Evolutionary conservation across 2,113 vertebrate species (phyloP).

Genomic region (Esox niger): DNA sequence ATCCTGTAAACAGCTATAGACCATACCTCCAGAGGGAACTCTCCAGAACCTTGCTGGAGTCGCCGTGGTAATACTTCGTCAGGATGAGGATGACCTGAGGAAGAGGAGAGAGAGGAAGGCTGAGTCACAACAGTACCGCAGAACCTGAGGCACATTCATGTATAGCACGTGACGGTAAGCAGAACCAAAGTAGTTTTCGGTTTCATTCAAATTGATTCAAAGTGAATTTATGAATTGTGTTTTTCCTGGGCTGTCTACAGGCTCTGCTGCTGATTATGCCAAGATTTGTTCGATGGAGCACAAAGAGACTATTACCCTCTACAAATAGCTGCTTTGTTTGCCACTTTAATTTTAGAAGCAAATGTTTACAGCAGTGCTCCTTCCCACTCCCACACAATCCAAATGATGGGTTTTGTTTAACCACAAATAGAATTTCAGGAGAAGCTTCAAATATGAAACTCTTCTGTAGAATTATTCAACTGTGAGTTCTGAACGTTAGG

Average conservation of each 20-base stretch:
- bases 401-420: constrained; percentile 26
- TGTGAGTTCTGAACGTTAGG: neutral
- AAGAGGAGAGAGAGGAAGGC: constrained; percentile 10
- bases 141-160: neutral
- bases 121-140: neutral
- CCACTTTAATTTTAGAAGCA: constrained; percentile 34
- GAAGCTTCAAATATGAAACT: constrained; percentile 9
- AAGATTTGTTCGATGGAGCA: constrained; percentile 28
- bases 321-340: constrained; percentile 46
- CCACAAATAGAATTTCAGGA: neutral
- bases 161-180: neutral
- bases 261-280: neutral
- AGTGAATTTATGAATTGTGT: no score
- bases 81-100: constrained; percentile 93
- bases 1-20: neutral
- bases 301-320: constrained; percentile 41
- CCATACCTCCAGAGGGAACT: constrained; percentile 71
- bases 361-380: constrained; percentile 29
- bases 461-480: neutral
- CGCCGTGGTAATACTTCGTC: constrained; percentile 95
- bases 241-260: neutral
- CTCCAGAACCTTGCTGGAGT: constrained; percentile 94
- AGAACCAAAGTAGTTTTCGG: no score
- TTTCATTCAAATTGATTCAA: no score
- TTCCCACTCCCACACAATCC: neutral